Conservation (phyloP, 2,113 vertebrate species). For the Hassar affinis region DNA sequence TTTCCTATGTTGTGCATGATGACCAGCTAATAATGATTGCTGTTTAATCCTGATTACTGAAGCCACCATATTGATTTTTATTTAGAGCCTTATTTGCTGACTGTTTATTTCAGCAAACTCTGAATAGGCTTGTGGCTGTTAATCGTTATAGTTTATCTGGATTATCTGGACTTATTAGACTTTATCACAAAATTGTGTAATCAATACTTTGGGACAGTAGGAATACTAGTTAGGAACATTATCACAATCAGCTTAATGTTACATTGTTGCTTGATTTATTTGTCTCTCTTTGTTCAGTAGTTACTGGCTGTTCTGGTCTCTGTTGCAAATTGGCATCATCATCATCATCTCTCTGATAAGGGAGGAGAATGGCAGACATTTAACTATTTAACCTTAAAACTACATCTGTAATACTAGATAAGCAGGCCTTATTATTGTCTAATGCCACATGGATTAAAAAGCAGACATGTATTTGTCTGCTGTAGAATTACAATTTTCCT, state of each 20-base stretch:
- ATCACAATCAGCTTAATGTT: not conserved
- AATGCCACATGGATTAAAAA: not conserved
- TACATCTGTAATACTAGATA: not conserved
- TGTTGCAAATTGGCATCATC: not conserved
- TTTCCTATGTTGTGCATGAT: conserved; percentile 14
- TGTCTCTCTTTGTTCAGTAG: not conserved
- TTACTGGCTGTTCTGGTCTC: not conserved
- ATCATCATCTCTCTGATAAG: not conserved
- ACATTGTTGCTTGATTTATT: conserved; percentile 1
- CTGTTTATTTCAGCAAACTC: conserved; percentile 15
- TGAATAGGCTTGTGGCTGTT: not conserved
- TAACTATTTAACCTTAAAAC: not conserved
- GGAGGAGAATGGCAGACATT: not conserved
- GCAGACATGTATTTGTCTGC: too few relatives aligned
- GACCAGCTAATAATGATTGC: conserved; percentile 28
- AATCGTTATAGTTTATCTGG: not conserved
- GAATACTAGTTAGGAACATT: not conserved
- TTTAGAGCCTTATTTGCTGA: conserved; percentile 18
- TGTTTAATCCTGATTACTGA: conserved; percentile 23
- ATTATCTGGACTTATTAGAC: conserved; percentile 14
- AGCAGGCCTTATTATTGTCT: not conserved
- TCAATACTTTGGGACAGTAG: too few relatives aligned
- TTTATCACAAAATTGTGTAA: conserved; percentile 16
- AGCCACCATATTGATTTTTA: conserved; percentile 17
- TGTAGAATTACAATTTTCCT: too few relatives aligned